Evolutionary conservation across 2,113 vertebrate species (phyloP).

Genomic region (Prunella fulvescens): DNA sequence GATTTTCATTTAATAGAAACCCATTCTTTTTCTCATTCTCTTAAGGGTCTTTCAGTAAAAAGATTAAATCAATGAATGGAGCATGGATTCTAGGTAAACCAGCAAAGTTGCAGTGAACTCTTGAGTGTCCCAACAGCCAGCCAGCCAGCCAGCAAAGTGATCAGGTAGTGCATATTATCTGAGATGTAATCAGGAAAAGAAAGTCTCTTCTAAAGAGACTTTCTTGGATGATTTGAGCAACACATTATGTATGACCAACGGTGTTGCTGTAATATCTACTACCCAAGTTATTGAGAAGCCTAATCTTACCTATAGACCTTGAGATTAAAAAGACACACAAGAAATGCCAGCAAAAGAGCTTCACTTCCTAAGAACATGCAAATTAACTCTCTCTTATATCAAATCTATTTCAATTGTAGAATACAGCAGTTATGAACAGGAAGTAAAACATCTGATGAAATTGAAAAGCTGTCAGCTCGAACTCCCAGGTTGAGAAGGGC

Average conservation of each 20-base stretch:
- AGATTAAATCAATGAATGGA: background rate
- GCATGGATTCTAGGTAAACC: background rate
- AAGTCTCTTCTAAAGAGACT: background rate
- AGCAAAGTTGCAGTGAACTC: background rate
- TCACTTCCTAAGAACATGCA: background rate
- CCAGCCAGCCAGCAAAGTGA: background rate
- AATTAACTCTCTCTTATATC: fast-evolving
- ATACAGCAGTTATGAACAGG: background rate
- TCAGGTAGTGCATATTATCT: background rate
- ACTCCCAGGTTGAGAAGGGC: fast-evolving
- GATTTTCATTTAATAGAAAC: background rate
- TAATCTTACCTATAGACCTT: background rate
- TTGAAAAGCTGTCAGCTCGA: background rate
- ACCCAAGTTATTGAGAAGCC: background rate
- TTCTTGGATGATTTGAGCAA: background rate
- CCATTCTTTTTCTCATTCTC: background rate
- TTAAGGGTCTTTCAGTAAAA: background rate
- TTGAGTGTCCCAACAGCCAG: background rate
- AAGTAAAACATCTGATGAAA: background rate
- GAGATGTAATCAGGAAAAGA: background rate
- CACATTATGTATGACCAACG: background rate
- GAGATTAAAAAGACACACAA: background rate
- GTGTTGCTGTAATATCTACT: background rate
- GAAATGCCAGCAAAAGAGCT: background rate
- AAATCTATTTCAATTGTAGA: background rate